These are phyloP conservation scores for Macrobrachium nipponense DNA, from an alignment of 1,140 invertebrate genomes.

Conservation along the genomic window DNA sequence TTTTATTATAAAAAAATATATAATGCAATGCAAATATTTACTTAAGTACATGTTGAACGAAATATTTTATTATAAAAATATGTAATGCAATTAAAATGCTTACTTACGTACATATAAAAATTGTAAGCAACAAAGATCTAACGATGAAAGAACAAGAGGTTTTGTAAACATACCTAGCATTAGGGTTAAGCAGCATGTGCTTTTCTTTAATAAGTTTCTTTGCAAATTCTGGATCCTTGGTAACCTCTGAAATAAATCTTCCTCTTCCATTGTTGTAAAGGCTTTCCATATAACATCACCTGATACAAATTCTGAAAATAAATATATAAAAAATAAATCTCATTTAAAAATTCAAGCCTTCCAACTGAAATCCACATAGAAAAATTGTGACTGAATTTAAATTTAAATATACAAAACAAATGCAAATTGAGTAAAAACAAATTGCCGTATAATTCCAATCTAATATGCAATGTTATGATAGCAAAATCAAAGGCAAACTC, in stretches of 20 bases:
- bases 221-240: constrained; percentile 59
- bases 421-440: no score
- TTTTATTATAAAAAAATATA: no score
- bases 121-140: neutral
- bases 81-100: no score
- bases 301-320: constrained; percentile 54
- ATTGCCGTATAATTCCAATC: no score
- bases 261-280: constrained; percentile 57
- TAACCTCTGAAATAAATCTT: constrained; percentile 61
- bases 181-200: constrained; percentile 59
- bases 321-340: neutral
- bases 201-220: constrained; percentile 62
- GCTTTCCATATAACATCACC: constrained; percentile 60
- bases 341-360: neutral
- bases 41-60: no score
- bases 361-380: neutral
- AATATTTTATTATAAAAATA: no score
- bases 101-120: no score
- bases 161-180: constrained; percentile 40
- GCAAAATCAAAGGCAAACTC: no score
- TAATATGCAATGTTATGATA: no score
- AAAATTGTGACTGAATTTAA: neutral
- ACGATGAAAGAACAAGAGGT: neutral
- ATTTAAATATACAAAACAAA: no score
- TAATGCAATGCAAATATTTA: no score